Base-by-base conservation (phyloP, 2,888 invertebrate genomes). In the Saturnia pavonia region DNA sequence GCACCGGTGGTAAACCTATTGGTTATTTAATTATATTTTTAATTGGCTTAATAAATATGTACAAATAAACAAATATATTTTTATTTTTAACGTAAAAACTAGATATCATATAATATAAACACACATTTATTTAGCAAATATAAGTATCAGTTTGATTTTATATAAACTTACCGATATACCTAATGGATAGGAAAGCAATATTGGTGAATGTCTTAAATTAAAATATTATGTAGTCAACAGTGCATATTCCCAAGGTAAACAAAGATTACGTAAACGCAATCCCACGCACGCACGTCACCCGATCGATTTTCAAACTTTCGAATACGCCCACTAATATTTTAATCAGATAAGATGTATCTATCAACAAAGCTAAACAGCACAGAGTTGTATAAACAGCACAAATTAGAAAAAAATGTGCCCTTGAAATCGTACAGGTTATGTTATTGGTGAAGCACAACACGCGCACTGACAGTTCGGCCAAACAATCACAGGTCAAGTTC, bases 291-390 rank as follows among this genome's bases (percentile, higher is more conserved):
- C 91, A 92, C 93, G 91, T 91, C 89, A 90, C 89, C 91, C 91
- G 85, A 94, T 94, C 93, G 93, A 93, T 94, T 93, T 89, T 91
- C 85, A 92, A 94, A 92, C 91, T 94, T 93, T 93, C 90, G 91
- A 92, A 91, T 91, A 92, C 92, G 92, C 92, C 92, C 92, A 91
- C 93, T 88, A 88, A 88, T 80, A 86, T 84, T 87, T 87, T 82
- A 88, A 87, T 84, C 84, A 78, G 84, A 80, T 85, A 83, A 84
- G 82, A 81, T 84, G 86, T 82, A 84, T 83, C 87, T 81, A 81
- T 82, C 84, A 81, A 81, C 80, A 86, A 78, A 82, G 82, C 81
- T 40, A 84, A 85, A 80, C 81, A 85, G 83, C 87, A 90, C 85
- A 84, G 84, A 65, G 40, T 40, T 2, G 40, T 84, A 88, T 85